Base-by-base conservation (phyloP, 2,888 invertebrate species). In the Spicauda simplicius region DNA sequence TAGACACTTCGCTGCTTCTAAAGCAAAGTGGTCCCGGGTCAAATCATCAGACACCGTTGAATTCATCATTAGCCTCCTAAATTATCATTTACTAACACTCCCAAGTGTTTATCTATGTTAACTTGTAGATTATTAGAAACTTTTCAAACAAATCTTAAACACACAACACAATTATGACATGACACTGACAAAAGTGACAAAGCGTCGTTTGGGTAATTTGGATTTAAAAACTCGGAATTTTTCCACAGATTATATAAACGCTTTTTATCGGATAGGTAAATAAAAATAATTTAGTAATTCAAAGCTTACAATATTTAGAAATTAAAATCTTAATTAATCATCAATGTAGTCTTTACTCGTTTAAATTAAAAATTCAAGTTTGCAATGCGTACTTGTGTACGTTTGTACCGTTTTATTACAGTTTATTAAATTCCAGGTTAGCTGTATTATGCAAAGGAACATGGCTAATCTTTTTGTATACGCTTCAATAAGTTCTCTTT, bases 31-130 rank as follows among this genome's bases (percentile, higher is more conserved):
- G 78, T 91, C 89, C 75, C 86, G 85, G 76, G 81, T 81, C 73
- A 87, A 79, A 82, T 91, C 90, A 71, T 89, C 87, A 77, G 83
- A 87, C 79, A 83, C 79, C 83, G 83, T 81, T 76, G 92, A 92
- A 91, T 92, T 88, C 92, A 93, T 93, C 81, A 90, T 93, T 90
- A 78, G 78, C 77, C 77, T 76, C 62, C 70, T 72, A 70, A 57
- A 76, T 74, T 70, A 74, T 74, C 81, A 83, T 84, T 76, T 73
- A 79, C 16, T 52, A 52, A 61, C 18, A 55, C 60, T 37, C 52
- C 33, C 3, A 69, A 64, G 59, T 62, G 71, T 67, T 69, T 16
- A 48, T 52, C 52, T 61, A 60, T 37, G 57, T 37, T 69, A 74
- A 50, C 33, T 66, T 71, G n/a, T 1, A 45, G 14, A n/a, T 14